Evolutionary conservation across 2,888 invertebrate species (phyloP).

Genomic region (Plagodis pulveraria): DNA sequence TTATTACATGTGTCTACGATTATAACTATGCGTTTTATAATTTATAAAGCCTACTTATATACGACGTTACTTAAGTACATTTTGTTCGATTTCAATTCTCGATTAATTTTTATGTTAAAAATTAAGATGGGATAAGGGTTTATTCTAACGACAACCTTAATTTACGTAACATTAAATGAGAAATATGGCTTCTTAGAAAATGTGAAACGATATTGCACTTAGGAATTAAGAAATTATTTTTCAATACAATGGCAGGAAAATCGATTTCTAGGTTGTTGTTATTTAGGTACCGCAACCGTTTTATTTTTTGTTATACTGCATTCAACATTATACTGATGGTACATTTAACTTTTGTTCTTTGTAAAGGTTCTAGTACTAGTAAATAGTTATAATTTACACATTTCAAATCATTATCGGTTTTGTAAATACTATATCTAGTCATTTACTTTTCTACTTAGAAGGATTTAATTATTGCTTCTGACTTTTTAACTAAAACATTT

Average conservation of each 20-base stretch:
- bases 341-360: too few species aligned
- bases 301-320: too few species aligned
- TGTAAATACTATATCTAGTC: slow-evolving; percentile 13
- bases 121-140: slow-evolving; percentile 72
- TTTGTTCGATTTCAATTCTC: slow-evolving; percentile 78
- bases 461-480: slow-evolving; percentile 27
- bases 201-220: slow-evolving; percentile 56
- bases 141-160: slow-evolving; percentile 79
- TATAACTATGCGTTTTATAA: slow-evolving; percentile 80
- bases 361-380: too few species aligned
- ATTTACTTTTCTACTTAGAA: slow-evolving; percentile 15
- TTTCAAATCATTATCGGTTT: neutral
- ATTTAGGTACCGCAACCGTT: too few species aligned
- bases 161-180: slow-evolving; percentile 63
- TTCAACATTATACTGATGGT: too few species aligned
- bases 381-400: neutral
- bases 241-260: slow-evolving; percentile 43
- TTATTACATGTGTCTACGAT: slow-evolving; percentile 76
- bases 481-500: slow-evolving; percentile 17
- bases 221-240: slow-evolving; percentile 46
- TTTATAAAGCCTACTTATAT: slow-evolving; percentile 84
- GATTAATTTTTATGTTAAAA: slow-evolving; percentile 61
- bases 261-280: neutral
- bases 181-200: slow-evolving; percentile 58
- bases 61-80: slow-evolving; percentile 83